Percentiles rank a stretch among this genome's conserved stretches.
Evolutionary conservation across 2,888 invertebrate genomes (phyloP).

Genomic region (Standfussiana lucernea): DNA sequence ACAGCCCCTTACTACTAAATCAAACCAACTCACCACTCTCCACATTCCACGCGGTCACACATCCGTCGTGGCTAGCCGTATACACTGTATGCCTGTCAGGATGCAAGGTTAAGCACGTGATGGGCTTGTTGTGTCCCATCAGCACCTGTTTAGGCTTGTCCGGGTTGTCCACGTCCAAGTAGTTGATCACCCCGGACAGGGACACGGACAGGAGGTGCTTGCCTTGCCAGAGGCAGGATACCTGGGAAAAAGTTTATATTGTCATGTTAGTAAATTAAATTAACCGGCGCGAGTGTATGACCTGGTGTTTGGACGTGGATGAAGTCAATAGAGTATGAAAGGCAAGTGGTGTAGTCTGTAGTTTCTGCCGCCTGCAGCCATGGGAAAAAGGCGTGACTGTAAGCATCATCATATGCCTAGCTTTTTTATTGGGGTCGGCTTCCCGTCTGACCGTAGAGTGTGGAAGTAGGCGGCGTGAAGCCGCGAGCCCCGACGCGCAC

Average conservation of each 20-base stretch:
- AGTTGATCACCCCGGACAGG: conserved; percentile 98
- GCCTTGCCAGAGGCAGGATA: conserved; percentile 99
- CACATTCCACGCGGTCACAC: conserved; percentile 96
- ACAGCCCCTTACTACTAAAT: not conserved
- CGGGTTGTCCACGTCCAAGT: conserved; percentile 96
- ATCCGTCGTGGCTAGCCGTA: conserved; percentile 98
- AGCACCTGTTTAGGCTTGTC: conserved; percentile 94
- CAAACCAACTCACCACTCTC: conserved; percentile 85
- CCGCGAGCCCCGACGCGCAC: not conserved
- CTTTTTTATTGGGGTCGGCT: too few species aligned
- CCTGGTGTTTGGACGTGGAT: not conserved
- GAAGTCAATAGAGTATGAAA: not conserved
- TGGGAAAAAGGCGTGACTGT: too few species aligned
- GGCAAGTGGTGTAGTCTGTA: too few species aligned
- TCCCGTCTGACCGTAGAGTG: too few species aligned
- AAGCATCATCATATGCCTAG: too few species aligned
- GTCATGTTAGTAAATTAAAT: not conserved
- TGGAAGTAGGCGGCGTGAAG: not conserved
- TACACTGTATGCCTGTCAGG: conserved; percentile 94
- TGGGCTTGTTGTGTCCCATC: conserved; percentile 99
- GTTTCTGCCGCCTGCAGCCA: too few species aligned
- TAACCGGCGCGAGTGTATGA: not conserved
- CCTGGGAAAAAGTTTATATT: conserved; percentile 83
- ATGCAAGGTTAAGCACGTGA: conserved; percentile 96
- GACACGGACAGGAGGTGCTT: conserved; percentile 97